Conservation (phyloP, 2,888 invertebrate species). For the Leucophora obtusa region DNA sequence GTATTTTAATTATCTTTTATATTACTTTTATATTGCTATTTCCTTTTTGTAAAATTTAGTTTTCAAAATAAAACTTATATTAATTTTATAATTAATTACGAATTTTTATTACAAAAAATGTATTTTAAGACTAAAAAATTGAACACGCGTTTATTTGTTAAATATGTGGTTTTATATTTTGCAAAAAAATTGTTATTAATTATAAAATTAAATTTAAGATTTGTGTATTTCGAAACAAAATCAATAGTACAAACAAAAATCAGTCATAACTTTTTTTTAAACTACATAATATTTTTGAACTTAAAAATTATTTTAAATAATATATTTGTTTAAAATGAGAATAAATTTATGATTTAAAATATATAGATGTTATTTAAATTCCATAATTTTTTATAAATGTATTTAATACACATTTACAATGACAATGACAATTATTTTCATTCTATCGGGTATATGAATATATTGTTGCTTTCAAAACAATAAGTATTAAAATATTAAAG, state of each 20-base stretch:
- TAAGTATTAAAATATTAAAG: no score
- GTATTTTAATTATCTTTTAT: not conserved
- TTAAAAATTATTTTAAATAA: not conserved
- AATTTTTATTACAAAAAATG: constrained; percentile 39
- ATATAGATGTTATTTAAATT: not conserved
- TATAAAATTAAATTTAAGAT: constrained; percentile 32
- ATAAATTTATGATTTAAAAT: not conserved
- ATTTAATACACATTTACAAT: not conserved
- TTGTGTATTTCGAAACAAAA: not conserved
- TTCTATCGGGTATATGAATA: not conserved
- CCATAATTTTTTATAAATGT: not conserved
- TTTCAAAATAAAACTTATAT: not conserved
- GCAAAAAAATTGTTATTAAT: constrained; percentile 44
- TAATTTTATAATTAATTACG: constrained; percentile 51
- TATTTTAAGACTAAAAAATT: constrained; percentile 49
- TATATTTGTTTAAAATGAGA: not conserved
- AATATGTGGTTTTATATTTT: constrained; percentile 41
- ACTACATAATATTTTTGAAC: not conserved
- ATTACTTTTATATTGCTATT: constrained; percentile 6
- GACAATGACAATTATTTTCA: not conserved
- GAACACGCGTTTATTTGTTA: constrained; percentile 53
- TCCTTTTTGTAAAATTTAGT: not conserved
- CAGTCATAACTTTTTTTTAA: constrained; percentile 8
- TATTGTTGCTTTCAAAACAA: not conserved
- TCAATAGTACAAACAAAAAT: constrained; percentile 10